Evolutionary conservation across 1,140 invertebrate genomes (phyloP), one percentile per base, ranked within the genome.

Genomic region (Drosophila murphyi): DNA sequence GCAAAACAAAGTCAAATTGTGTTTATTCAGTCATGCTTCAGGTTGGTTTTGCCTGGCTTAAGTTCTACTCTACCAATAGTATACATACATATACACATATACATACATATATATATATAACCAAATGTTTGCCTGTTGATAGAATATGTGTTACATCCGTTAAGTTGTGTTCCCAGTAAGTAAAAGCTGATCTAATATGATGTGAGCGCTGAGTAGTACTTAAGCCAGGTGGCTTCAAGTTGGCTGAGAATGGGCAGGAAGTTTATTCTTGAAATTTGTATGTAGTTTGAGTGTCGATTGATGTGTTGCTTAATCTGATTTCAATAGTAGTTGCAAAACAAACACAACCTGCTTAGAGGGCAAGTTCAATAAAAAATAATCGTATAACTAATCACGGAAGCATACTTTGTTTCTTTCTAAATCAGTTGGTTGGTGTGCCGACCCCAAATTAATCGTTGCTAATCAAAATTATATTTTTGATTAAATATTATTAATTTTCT

Each of bases 21-120:
- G 85, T 88, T 88, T 88, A 88, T 85, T 88, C 85, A 88, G 85
- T 88, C 83, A 89, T 80, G 77, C 89, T 88, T 76, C 83, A 78
- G 80, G 62, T 79, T 74, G 81, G 61, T 68, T 20, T 20, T 20
- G 20, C 20, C 20, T 48, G 52, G 50, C 45, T 64, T 37, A 43
- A 64, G 37, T 43, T 48, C 35, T 41, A n/a, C 20, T 35, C 32
- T 35, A 5, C 34, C 29, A 12, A 8, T 10, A 51, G 20, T 20
- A 20, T 20, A 20, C 20, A 20, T 20, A 20, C 20, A 20, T 20
- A 20, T 20, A 20, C 1, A 20, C 0, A 12, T 12, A 12, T 12
- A 12, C 0, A 2, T 20, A 20, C 1, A 20, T 20, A 20, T 20
- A 20, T 20, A 20, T 20, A 7, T 10, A 20, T 12, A 35, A 10